Base-by-base conservation (phyloP, 1,140 invertebrate genomes). In the Vollenhovia emeryi region DNA sequence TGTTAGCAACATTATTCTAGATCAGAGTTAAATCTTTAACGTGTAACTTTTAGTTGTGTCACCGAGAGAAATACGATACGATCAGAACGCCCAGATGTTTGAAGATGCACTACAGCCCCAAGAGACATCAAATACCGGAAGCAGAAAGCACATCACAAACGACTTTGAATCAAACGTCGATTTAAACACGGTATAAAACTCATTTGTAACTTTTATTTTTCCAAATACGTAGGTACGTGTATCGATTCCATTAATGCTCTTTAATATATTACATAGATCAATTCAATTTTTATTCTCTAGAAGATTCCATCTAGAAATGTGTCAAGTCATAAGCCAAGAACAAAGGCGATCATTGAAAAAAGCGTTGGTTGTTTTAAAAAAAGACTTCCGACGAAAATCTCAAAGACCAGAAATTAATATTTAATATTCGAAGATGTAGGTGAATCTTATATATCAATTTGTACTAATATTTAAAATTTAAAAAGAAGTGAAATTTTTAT, bases 101-200 rank as follows among this genome's bases (percentile, higher is more conserved):
- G 48, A 27, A 5, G 8, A 66, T 1, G 8, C 0, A 13, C 21
- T 30, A 13, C 80, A 33, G 6, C 27, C 76, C 1, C 48, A 8
- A 13, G 0, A 66, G 13, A 57, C 87, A 15, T 76, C 68, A n/a
- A 82, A 90, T 24, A 75, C 21, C 0, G 75, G 18, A 11, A 45
- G 9, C 6, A 73, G 1, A 5, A 66, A 50, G n/a, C 7, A 48
- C 4, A 43, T 75, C 0, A 45, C 21, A 3, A 71, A 24, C 1
- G 88, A 89, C 24, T 75, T 79, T 6, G 52, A 69, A 43, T 87
- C 88, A 0, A 86, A 85, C 11, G 78, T 78, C 18, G 64, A 89
- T 40, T 11, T 88, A 6, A 27, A 24, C 9, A 11, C 64, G 55
- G 87, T 88, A 82, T 64, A 36, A 45, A 30, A 69, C 11, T 80